Base-by-base conservation (phyloP, 2,888 invertebrate species). In the Lasioglossum leucozonium region DNA sequence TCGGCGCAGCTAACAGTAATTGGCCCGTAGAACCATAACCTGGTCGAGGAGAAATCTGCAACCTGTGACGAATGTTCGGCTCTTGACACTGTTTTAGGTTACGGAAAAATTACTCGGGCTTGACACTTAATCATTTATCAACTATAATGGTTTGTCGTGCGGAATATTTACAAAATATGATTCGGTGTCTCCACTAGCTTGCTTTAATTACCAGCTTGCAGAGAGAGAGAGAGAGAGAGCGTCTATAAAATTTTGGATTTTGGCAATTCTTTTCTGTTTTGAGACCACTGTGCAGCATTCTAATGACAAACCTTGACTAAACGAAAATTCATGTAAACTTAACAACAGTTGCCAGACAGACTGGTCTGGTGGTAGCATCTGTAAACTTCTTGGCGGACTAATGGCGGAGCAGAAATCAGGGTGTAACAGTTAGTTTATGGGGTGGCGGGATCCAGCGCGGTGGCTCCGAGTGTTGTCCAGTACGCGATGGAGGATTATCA, bases 371-470 rank as follows among this genome's bases (percentile, higher is more conserved):
- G 10, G 58, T 8, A 62, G 26, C 37, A 18, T 8, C 40, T 3
- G n/a, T 47, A 76, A 78, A 81, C 62, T 75, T 86, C 65, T 26
- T 26, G 51, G 34, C 22, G 77, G 81, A 84, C 67, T 81, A 72
- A 81, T 79, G 71, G 72, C 71, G 47, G 76, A 55, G 71, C 72
- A 76, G 82, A 72, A 71, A 72, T 62, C 75, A 78, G 82, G 76
- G 73, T 73, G 79, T 88, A 83, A 76, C 77, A 85, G 87, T 78
- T 91, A 87, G 92, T 92, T 92, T 92, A 92, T 89, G 89, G 91
- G 91, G 79, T 80, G 85, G 88, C 6, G 8, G 30, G 30, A 90
- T 92, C 91, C 84, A 90, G 90, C 90, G 85, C 81, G 81, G 85
- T 87, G 87, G 79, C 86, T 90, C 86, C 86, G 87, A 90, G 88